Percentiles rank a stretch among this genome's conserved stretches.
These are phyloP conservation scores for Rhinichthys osculus DNA, from an alignment of 2,797 vertebrate species.

Conservation along the genomic window DNA sequence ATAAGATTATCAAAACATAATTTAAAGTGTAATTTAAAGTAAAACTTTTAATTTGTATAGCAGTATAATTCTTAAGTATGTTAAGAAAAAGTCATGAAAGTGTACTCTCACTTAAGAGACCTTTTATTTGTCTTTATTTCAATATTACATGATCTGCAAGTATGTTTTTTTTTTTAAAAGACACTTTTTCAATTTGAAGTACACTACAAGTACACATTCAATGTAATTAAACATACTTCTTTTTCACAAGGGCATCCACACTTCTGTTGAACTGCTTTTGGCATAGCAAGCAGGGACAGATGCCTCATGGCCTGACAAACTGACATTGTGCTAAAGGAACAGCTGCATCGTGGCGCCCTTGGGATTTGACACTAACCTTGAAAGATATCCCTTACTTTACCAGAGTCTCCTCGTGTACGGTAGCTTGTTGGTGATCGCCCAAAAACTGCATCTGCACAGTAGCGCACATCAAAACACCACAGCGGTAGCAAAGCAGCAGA, in stretches of 20 bases:
- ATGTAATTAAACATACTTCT: background rate
- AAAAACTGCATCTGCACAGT: slow-evolving; percentile 42
- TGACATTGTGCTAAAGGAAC: slow-evolving; percentile 40
- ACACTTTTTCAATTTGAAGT: background rate
- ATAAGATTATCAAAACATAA: background rate
- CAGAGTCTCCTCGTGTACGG: slow-evolving; percentile 20
- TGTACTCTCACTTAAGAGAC: background rate
- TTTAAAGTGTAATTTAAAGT: background rate
- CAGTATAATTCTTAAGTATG: background rate
- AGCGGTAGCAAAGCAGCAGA: slow-evolving; percentile 40
- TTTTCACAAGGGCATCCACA: slow-evolving; percentile 36
- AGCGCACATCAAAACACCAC: slow-evolving; percentile 29
- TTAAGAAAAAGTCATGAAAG: background rate
- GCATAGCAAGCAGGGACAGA: slow-evolving; percentile 38
- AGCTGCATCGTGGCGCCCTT: slow-evolving; percentile 35
- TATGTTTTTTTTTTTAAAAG: background rate
- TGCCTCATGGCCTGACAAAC: slow-evolving; percentile 37
- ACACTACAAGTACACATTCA: background rate
- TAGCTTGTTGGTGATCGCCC: slow-evolving; percentile 25
- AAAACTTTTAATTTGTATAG: background rate
- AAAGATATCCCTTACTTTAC: slow-evolving; percentile 38
- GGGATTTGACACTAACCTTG: slow-evolving; percentile 44
- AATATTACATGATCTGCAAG: background rate
- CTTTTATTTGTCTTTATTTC: background rate
- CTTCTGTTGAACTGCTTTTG: slow-evolving; percentile 49